Evolutionary conservation across 2,113 vertebrate genomes (phyloP), one percentile per base, ranked within the genome.

Genomic region (Fulmarus glacialis): DNA sequence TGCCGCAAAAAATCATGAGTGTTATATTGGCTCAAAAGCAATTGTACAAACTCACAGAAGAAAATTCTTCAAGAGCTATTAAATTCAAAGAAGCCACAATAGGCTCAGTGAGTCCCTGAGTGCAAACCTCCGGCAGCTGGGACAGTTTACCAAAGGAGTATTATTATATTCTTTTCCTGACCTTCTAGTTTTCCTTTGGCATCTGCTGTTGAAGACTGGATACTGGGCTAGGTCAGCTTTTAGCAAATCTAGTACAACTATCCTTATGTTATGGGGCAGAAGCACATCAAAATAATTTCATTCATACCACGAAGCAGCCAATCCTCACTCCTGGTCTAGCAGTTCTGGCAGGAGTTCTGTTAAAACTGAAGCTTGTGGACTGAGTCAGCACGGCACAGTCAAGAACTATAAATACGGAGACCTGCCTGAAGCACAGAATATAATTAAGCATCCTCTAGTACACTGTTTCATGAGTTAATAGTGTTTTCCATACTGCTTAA

Each of bases 301-400:
- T 67, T 90, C 59, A 74, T 87, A 86, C 42, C 55, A 90, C 0
- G 0, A 93, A 84, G 52, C 45, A 87, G 59, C 63, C 86, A 71
- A 42, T 92, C 55, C 55, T 95, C 60, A 60, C 59, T 81, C 55
- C 72, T 52, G 24, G 63, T 81, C 55, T 83, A 86, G 60, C 42
- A 90, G 27, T 77, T 92, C 60, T 93, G 89, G 92, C 80, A 97
- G 40, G 40, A 90, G 80, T 93, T 95, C 90, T 95, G 83, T 89
- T 87, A 95, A 90, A 94, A 95, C 13, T 78, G 72, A 89, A 81
- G 72, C 64, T 84, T 0, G 0, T 78, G 68, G 77, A 94, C 73
- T 89, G 89, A 94, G 77, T 95, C 92, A 96, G 86, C 59, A 95
- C 0, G 1, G 10, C 48, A 89, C 42, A 91, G 77, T 83, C 68